A percentile compares a stretch with the other conserved stretches of the same genome.
phyloP scores from a whole-genome alignment of 2,888 invertebrate species.

The Drosophila limbata region DNA sequence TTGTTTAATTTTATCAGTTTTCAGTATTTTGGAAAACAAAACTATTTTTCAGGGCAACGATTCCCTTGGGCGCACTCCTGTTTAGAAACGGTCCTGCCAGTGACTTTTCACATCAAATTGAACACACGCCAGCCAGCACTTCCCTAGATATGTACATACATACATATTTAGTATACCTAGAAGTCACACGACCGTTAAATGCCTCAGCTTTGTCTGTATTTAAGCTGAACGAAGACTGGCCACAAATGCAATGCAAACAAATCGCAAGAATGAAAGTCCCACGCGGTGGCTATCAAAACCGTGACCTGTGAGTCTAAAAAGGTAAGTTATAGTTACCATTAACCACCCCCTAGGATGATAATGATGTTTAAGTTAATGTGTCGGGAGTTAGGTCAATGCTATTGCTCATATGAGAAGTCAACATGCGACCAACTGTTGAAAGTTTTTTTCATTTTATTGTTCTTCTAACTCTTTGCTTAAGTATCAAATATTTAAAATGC shows the following conservation, averaged over 20 bases:
- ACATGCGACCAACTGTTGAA: slow-evolving; percentile 55
- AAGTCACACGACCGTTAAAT: slow-evolving; percentile 64
- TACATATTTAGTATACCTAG: slow-evolving; percentile 15
- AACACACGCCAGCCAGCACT: slow-evolving; percentile 41
- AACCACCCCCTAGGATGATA: slow-evolving; percentile 35
- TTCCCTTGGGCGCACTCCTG: slow-evolving; percentile 4
- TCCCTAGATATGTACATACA: background rate
- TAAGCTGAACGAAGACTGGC: slow-evolving; percentile 26
- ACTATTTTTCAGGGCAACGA: background rate
- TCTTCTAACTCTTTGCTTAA: background rate
- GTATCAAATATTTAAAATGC: background rate
- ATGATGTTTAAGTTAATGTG: slow-evolving; percentile 50
- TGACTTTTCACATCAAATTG: slow-evolving; percentile 56
- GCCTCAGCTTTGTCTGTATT: slow-evolving; percentile 47
- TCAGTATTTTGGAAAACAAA: background rate
- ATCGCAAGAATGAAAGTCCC: slow-evolving; percentile 43
- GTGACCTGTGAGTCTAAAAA: slow-evolving; percentile 31
- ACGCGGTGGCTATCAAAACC: slow-evolving; percentile 60
- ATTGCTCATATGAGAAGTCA: slow-evolving; percentile 21
- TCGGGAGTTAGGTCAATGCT: slow-evolving; percentile 60
- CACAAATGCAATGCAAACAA: slow-evolving; percentile 73
- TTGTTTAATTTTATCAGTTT: background rate
- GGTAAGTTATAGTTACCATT: slow-evolving; percentile 60
- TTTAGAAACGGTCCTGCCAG: slow-evolving; percentile 50
- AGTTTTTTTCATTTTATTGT: background rate